A percentile compares a stretch with the other conserved stretches of the same genome.
phyloP scores from a whole-genome alignment of 2,113 vertebrate genomes.

The Crotalus tigris region DNA sequence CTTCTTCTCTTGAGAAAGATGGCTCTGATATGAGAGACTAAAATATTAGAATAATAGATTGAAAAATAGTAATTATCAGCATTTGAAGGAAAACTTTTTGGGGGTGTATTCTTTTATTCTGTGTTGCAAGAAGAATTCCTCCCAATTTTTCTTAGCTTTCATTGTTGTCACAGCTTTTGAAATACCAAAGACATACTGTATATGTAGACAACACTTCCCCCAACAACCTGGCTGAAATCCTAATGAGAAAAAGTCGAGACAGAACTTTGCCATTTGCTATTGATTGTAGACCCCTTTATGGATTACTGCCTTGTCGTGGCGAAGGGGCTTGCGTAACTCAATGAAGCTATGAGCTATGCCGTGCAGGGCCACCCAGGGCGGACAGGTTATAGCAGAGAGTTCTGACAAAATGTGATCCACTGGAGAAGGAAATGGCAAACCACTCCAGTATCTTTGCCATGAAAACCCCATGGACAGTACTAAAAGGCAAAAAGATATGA shows the following conservation, averaged over 20 bases:
- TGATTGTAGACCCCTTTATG: conserved; percentile 30
- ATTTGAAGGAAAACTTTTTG: not conserved
- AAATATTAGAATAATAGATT: not conserved
- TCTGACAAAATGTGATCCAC: no score
- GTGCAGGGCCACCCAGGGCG: no score
- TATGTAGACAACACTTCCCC: conserved; percentile 12
- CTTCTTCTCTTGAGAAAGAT: not conserved
- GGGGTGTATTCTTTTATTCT: not conserved
- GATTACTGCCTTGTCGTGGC: no score
- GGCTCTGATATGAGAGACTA: not conserved
- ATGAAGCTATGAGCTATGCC: no score
- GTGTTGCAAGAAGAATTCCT: conserved; percentile 1
- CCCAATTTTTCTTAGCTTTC: conserved; percentile 39
- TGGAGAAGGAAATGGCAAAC: no score
- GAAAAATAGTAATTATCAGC: not conserved
- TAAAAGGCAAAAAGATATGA: no score
- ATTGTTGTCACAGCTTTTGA: conserved; percentile 20
- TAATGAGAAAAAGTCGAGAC: conserved; percentile 45
- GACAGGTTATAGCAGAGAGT: no score
- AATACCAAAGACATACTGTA: conserved; percentile 7
- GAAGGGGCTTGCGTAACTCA: no score
- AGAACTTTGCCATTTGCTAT: conserved; percentile 18
- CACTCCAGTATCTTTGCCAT: no score
- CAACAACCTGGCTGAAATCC: conserved; percentile 41
- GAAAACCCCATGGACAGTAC: no score